Percentiles rank a stretch among this genome's conserved stretches.
Evolutionary conservation across 2,113 vertebrate species (phyloP).

Genomic region (Periophthalmus modestus): DNA sequence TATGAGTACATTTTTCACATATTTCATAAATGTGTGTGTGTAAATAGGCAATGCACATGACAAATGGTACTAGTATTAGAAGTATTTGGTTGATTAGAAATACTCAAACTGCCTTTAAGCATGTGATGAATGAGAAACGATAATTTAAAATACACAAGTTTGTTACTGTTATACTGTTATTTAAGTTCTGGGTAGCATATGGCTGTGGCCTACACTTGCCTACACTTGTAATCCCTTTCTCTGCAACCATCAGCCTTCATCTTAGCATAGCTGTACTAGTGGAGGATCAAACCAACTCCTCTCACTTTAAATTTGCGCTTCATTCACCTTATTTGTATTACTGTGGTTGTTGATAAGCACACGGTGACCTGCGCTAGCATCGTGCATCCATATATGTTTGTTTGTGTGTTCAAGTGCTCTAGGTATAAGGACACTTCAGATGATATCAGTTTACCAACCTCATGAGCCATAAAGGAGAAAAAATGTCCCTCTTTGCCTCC

Average conservation of each 20-base stretch:
- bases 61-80: neutral
- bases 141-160: neutral
- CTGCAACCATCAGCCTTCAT: too few relatives aligned
- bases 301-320: neutral
- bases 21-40: neutral
- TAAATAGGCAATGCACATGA: neutral
- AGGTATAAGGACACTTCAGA: conserved; percentile 34
- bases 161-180: neutral
- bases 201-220: neutral
- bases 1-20: neutral
- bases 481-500: conserved; percentile 20
- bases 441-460: conserved; percentile 45
- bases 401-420: neutral
- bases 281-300: too few relatives aligned
- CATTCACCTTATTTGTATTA: neutral
- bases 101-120: neutral
- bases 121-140: neutral
- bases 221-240: neutral
- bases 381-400: neutral
- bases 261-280: too few relatives aligned
- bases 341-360: conserved; percentile 11
- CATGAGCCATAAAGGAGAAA: conserved; percentile 56
- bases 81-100: too few relatives aligned
- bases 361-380: conserved; percentile 28
- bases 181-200: neutral